Base-by-base conservation (phyloP, 1,140 invertebrate genomes). In the Listronotus oregonensis region DNA sequence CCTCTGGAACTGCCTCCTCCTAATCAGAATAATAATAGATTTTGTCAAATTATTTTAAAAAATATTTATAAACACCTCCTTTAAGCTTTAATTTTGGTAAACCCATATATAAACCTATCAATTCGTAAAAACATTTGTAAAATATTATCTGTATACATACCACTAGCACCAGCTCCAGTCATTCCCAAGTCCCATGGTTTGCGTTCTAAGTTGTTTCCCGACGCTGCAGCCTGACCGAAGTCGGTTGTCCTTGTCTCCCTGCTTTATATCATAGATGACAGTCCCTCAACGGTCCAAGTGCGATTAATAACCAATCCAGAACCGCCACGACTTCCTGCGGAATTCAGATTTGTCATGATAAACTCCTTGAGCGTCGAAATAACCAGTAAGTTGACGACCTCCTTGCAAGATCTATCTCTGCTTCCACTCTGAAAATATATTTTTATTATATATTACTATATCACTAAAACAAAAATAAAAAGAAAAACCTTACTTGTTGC, bases 171-270 rank as follows among this genome's bases (percentile, higher is more conserved):
- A 50, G 14, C 54, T 49, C 43, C 52, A 64, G 59, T 43, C 18
- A 55, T 59, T 8, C 72, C 73, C n/a, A 78, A 47, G 43, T 77
- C n/a, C 75, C 40, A 76, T 64, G 17, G 74, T 71, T 43, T 69
- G 71, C 2, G 73, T 72, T 17, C 71, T 69, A 75, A 78, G 9
- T 74, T 73, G 32, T 55, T 56, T 6, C 75, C 75, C 7, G 65
- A 59, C 39, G 54, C 55, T 12, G 72, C 74, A n/a, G 66, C 68
- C 14, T 66, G 46, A n/a, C 59, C 64, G 21, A 69, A 61, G 40
- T 61, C 44, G 31, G 9, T 18, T 62, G 58, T 11, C 50, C 49
- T 49, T 40, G 52, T 6, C 39, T 32, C 11, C 11, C 11, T 32
- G 39, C 60, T 9, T 0, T 0, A 14, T 50, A 10, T 51, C 50